Evolutionary conservation across 2,113 vertebrate species (phyloP), one percentile per base, ranked within the genome.

Genomic region (Stictonetta naevosa): DNA sequence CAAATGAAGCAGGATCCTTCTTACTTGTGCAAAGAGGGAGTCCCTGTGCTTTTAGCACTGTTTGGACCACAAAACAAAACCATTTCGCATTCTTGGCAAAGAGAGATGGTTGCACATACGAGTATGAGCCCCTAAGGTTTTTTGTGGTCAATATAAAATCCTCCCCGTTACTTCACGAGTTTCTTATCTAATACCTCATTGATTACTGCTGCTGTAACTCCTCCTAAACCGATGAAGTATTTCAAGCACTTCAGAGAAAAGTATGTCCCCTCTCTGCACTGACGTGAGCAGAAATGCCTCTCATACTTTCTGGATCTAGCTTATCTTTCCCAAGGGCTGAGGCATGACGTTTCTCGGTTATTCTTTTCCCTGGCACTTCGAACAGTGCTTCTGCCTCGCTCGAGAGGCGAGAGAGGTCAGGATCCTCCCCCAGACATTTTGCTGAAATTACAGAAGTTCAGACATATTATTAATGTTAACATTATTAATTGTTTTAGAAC

Each of bases 251-350:
- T 83, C 52, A 68, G 85, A 96, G 83, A 75, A 88, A 80, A 74
- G 8, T 60, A 88, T 36, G 48, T 78, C 48, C 73, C 18, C 33
- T 83, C 46, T 91, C 53, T 81, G 73, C 58, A 56, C 38, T 95
- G 86, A 81, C 3, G 29, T 53, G 79, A 34, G 26, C 31, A 94
- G 72, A 94, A 95, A 96, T 92, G 66, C 80, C 40, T 94, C 73
- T 96, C 76, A 52, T 86, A 60, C 63, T 87, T 96, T 88, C 74
- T 93, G 88, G 84, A 94, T 71, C 68, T 72, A 75, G 60, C 79
- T 92, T 92, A 83, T 92, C 88, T 90, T 92, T 81, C 79, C 76
- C 72, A 94, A 83, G 85, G 52, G 79, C 64, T 26, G 3, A 83
- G 52, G 68, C 56, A 84, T 8, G 46, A 88, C 14, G 2, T 14